Evolutionary conservation across 2,888 invertebrate genomes (phyloP).

Genomic region (Tachina lurida): DNA sequence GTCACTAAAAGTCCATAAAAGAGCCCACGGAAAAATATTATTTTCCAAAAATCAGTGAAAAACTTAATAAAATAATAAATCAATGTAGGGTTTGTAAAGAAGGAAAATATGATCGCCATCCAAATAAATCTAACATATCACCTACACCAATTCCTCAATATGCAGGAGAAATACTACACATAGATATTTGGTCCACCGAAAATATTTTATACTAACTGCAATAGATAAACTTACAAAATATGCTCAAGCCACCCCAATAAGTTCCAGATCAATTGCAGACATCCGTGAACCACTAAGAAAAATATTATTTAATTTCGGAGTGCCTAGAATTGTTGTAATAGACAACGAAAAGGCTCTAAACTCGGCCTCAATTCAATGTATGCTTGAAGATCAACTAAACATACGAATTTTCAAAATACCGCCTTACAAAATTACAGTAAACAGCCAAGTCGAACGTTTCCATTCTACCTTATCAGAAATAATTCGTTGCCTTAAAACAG

Average conservation of each 20-base stretch:
- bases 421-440: neutral
- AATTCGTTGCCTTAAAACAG: constrained; percentile 42
- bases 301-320: constrained; percentile 23
- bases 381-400: constrained; percentile 39
- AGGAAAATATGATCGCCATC: constrained; percentile 13
- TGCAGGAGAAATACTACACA: neutral
- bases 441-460: constrained; percentile 36
- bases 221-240: constrained; percentile 28
- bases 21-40: constrained; percentile 7
- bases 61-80: constrained; percentile 30
- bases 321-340: constrained; percentile 9
- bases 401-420: constrained; percentile 16
- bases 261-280: neutral
- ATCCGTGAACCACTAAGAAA: constrained; percentile 1
- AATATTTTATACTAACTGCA: neutral
- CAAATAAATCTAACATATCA: constrained; percentile 7
- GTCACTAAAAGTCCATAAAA: neutral
- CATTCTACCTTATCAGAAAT: constrained; percentile 51
- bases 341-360: constrained; percentile 47
- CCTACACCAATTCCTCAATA: neutral
- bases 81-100: constrained; percentile 20
- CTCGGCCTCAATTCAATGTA: constrained; percentile 27
- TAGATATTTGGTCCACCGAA: constrained; percentile 21
- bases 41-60: constrained; percentile 26
- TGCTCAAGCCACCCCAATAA: neutral